These are phyloP conservation scores for Madoqua kirkii DNA, from an alignment of 2,113 vertebrate species.

Conservation along the genomic window DNA sequence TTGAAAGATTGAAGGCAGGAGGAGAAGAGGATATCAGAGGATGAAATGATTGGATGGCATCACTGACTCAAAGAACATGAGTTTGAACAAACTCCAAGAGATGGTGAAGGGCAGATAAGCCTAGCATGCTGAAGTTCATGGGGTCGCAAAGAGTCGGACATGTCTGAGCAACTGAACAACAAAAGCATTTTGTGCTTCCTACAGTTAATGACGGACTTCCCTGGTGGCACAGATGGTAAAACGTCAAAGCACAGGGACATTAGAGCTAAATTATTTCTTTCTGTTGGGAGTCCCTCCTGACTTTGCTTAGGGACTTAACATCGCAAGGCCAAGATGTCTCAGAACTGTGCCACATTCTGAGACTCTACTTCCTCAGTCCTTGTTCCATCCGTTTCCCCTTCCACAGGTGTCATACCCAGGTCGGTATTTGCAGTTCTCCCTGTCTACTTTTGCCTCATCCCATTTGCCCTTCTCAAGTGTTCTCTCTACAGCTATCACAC, in stretches of 20 bases:
- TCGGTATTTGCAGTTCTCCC: no score
- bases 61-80: background rate
- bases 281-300: background rate
- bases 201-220: background rate
- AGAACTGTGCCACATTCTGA: background rate
- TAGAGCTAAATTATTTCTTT: background rate
- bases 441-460: background rate
- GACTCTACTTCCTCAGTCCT: background rate
- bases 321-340: background rate
- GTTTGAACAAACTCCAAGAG: background rate
- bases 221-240: no score
- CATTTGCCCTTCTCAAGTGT: background rate
- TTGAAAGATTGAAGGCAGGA: background rate
- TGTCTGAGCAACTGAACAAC: background rate
- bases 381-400: background rate
- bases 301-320: background rate
- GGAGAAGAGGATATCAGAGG: background rate
- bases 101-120: background rate
- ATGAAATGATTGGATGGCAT: background rate
- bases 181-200: background rate
- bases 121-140: background rate
- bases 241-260: no score
- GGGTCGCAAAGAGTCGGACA: background rate
- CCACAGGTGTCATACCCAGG: fast-evolving
- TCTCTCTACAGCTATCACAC: background rate